Evolutionary conservation across 2,888 invertebrate genomes (phyloP).

Genomic region (Platycheirus albimanus): DNA sequence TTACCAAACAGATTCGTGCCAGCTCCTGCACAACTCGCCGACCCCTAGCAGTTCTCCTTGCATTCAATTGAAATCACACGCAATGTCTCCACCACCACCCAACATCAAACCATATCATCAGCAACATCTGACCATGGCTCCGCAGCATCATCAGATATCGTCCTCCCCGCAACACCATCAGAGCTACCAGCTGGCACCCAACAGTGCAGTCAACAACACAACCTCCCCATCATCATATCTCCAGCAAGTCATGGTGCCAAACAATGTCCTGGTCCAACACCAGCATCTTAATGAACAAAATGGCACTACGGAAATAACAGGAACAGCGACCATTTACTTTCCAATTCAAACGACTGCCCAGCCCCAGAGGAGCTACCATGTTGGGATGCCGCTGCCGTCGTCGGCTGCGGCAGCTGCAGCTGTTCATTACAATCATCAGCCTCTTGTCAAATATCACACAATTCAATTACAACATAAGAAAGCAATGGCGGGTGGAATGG

Average conservation of each 20-base stretch:
- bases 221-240: slow-evolving; percentile 73
- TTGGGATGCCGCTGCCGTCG: slow-evolving; percentile 66
- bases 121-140: slow-evolving; percentile 70
- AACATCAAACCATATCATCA: slow-evolving; percentile 68
- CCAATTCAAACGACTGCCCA: slow-evolving; percentile 78
- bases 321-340: slow-evolving; percentile 81
- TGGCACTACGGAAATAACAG: slow-evolving; percentile 75
- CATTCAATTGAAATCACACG: slow-evolving; percentile 77
- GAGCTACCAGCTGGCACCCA: slow-evolving; percentile 76
- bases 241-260: slow-evolving; percentile 74
- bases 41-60: slow-evolving; percentile 77
- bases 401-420: slow-evolving; percentile 70
- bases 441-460: slow-evolving; percentile 82
- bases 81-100: slow-evolving; percentile 68
- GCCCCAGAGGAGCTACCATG: slow-evolving; percentile 64
- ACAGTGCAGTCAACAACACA: slow-evolving; percentile 63
- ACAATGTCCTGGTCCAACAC: slow-evolving; percentile 56
- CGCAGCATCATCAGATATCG: slow-evolving; percentile 76
- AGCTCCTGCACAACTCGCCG: slow-evolving; percentile 80
- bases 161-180: slow-evolving; percentile 80
- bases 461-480: slow-evolving; percentile 80
- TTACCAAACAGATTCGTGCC: slow-evolving; percentile 80
- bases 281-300: slow-evolving; percentile 73
- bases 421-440: slow-evolving; percentile 77
- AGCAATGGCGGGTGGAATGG: slow-evolving; percentile 69